Conservation (phyloP, 2,797 vertebrate species). For the Pantherophis vulpinus region DNA sequence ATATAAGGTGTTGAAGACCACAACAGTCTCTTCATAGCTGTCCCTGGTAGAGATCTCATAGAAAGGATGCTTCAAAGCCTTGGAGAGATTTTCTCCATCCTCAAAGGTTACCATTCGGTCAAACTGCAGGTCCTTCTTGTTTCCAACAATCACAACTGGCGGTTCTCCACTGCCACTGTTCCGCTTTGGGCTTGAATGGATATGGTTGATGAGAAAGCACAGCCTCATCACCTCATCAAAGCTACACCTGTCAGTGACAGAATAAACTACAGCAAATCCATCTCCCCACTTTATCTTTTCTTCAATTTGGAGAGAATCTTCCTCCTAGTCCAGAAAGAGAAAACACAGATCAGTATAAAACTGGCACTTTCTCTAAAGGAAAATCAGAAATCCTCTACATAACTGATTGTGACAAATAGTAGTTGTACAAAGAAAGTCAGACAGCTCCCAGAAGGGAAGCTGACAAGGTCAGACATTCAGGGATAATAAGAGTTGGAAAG, state of each 20-base stretch:
- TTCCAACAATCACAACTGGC: conserved; percentile 72
- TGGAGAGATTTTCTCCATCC: conserved; percentile 71
- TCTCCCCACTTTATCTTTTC: conserved; percentile 83
- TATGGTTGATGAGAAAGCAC: conserved; percentile 78
- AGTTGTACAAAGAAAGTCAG: background rate
- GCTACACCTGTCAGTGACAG: conserved; percentile 78
- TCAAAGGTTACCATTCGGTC: conserved; percentile 77
- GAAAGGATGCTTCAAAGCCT: conserved; percentile 71
- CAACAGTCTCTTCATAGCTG: conserved; percentile 74
- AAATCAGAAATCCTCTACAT: background rate
- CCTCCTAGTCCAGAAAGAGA: conserved; percentile 64
- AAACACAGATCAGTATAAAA: background rate
- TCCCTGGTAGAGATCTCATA: conserved; percentile 77
- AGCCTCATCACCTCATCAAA: conserved; percentile 79
- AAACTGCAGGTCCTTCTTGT: conserved; percentile 79
- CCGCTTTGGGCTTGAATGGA: conserved; percentile 66
- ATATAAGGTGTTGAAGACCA: conserved; percentile 72
- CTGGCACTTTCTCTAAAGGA: background rate
- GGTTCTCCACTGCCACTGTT: conserved; percentile 61
- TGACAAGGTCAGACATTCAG: background rate
- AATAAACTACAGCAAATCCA: conserved; percentile 76
- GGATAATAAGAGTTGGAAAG: background rate
- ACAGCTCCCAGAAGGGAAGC: background rate
- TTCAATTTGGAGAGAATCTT: conserved; percentile 78
- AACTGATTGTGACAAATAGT: background rate